These are phyloP conservation scores for Crioceris asparagi DNA, from an alignment of 2,888 invertebrate genomes.

Conservation along the genomic window DNA sequence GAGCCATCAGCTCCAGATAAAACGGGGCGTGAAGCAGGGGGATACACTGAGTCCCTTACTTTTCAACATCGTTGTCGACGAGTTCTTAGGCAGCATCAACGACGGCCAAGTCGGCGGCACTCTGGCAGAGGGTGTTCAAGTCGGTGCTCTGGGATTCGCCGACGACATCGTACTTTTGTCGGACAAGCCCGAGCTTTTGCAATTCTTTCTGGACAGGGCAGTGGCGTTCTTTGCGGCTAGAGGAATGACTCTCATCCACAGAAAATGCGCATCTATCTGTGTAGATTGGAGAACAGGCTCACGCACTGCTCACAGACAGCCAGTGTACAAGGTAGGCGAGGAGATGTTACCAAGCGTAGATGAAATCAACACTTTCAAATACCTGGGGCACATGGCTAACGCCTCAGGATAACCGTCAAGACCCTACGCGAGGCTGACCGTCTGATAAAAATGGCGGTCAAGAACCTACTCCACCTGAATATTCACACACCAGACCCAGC, in stretches of 20 bases:
- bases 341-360: background rate
- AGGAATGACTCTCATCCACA: slow-evolving; percentile 15
- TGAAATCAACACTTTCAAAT: background rate
- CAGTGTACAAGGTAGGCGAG: background rate
- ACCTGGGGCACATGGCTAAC: slow-evolving; percentile 11
- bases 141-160: slow-evolving; percentile 16
- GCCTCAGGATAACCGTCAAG: slow-evolving; percentile 18
- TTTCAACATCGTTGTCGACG: slow-evolving; percentile 24
- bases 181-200: background rate
- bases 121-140: background rate
- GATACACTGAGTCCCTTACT: slow-evolving; percentile 30
- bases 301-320: background rate
- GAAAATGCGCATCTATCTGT: slow-evolving; percentile 11
- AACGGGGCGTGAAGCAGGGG: slow-evolving; percentile 34
- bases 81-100: slow-evolving; percentile 13
- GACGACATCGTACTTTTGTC: slow-evolving; percentile 18
- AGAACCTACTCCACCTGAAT: slow-evolving; percentile 41
- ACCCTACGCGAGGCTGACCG: slow-evolving; percentile 9
- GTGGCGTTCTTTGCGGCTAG: slow-evolving; percentile 11
- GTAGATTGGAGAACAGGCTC: background rate
- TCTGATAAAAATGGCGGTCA: slow-evolving; percentile 8
- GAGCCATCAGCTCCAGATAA: slow-evolving; percentile 11
- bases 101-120: background rate
- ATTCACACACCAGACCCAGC: slow-evolving; percentile 29
- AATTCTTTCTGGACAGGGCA: background rate